Conservation (phyloP, 2,113 vertebrate genomes). For the Phylloscopus trochilus region DNA sequence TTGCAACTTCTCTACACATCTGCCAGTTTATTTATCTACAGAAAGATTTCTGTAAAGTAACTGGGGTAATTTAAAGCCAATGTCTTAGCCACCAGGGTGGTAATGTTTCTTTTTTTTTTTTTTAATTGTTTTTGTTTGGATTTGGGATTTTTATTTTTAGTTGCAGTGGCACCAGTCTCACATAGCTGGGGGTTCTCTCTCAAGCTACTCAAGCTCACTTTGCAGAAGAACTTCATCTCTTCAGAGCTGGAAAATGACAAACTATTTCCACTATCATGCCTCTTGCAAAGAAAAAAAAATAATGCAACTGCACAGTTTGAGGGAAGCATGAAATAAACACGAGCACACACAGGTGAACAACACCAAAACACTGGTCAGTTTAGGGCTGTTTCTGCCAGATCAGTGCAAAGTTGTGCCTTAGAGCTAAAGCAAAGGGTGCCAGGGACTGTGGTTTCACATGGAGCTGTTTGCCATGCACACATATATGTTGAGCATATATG, state of each 20-base stretch:
- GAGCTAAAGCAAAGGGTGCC: background rate
- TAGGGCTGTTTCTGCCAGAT: background rate
- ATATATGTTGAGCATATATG: background rate
- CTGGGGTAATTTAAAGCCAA: background rate
- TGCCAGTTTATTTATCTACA: background rate
- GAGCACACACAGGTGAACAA: fast-evolving
- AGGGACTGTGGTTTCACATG: background rate
- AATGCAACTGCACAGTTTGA: background rate
- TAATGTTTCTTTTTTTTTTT: background rate
- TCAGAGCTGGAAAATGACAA: background rate
- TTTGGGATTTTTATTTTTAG: background rate
- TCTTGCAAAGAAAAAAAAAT: background rate
- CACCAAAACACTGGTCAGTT: background rate
- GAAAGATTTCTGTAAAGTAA: background rate
- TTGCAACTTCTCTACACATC: background rate
- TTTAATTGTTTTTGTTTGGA: background rate
- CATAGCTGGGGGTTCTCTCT: background rate
- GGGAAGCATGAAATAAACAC: background rate
- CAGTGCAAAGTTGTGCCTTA: background rate
- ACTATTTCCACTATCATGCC: background rate
- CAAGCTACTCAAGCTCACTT: background rate
- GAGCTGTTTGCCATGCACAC: background rate
- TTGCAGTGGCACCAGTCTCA: background rate
- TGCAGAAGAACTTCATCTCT: background rate
- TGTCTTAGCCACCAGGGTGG: background rate